Evolutionary conservation across 2,888 invertebrate genomes (phyloP), one percentile per base, ranked within the genome.

Genomic region (Philereme vetulata): DNA sequence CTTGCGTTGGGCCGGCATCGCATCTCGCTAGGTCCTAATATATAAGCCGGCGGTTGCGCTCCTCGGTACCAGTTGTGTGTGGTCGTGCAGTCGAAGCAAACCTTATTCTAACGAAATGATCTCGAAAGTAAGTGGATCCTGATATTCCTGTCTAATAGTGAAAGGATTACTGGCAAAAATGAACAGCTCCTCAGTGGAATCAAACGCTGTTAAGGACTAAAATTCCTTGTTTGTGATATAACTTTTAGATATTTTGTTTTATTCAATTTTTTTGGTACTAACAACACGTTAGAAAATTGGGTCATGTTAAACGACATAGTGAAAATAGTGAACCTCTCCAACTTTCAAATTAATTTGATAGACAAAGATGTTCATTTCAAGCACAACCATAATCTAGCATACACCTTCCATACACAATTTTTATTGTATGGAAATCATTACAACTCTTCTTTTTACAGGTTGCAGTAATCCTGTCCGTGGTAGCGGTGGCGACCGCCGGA

Each of bases 31-130:
- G 63, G 56, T 66, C 62, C 84, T 82, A 84, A 90, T 92, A 92
- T 92, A 92, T 87, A 92, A 91, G 91, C 84, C 81, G 80, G 67
- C 76, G 80, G 73, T 72, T 76, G 70, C 77, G 72, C 74, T 80
- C 74, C 73, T 84, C 81, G 76, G 75, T 84, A 92, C 85, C 90
- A 92, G 92, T 92, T 83, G 91, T 88, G 91, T 90, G 90, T 88
- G 85, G 85, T 88, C 85, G 87, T 81, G 88, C 88, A 82, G 78
- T 85, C 90, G 85, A 85, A 84, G 85, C 85, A 85, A 90, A 90
- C 86, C 89, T 85, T 81, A 87, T 83, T 77, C 85, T 83, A 90
- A 84, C 85, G 89, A 84, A 88, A 92, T 92, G 92, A 88, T 91
- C 78, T 85, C 91, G 72, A 92, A 88, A 92, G 92, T 91, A 90